Base-by-base conservation (phyloP, 2,113 vertebrate species). In the Tragelaphus buxtoni region DNA sequence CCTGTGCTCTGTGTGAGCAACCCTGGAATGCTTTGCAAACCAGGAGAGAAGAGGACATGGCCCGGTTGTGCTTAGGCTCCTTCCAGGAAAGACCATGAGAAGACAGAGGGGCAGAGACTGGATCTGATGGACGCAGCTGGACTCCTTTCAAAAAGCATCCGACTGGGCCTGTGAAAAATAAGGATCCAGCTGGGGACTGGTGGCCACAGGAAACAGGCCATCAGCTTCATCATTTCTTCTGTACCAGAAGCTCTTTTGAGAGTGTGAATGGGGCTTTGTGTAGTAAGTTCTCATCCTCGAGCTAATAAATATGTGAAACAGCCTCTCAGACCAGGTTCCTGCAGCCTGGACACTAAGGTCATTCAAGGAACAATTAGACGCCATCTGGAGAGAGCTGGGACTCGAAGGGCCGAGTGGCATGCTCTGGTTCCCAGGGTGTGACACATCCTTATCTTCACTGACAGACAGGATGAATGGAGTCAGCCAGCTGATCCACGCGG, bases 281-380 rank as follows among this genome's bases (percentile, higher is more conserved):
- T 42, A 92, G 92, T 17, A 56, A 88, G 72, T 88, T 90, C 96
- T 95, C 94, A 77, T 89, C 90, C 85, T 94, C 28, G 80, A 95
- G 90, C 97, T 96, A 98, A 98, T 97, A 98, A 98, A 96, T 95
- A 95, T 97, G 98, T 96, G 97, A 88, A 96, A 91, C 90, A 72
- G 97, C 95, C 94, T 97, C 96, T 92, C 77, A 58, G 96, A 95
- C 96, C 98, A 98, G 98, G 97, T 98, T 98, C 91, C 91, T 96
- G 92, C 20, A 10, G 94, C 88, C 90, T 76, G 94, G 96, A 98
- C 98, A 98, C 97, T 97, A 97, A 95, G 95, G 84, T 98, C 97
- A 98, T 98, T 98, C 98, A 98, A 96, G 95, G 89, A 95, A 98
- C 97, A 98, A 95, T 97, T 83, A 97, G 96, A 94, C 94, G 93